phyloP scores from a whole-genome alignment of 2,888 invertebrate genomes.

The Merodon equestris region DNA sequence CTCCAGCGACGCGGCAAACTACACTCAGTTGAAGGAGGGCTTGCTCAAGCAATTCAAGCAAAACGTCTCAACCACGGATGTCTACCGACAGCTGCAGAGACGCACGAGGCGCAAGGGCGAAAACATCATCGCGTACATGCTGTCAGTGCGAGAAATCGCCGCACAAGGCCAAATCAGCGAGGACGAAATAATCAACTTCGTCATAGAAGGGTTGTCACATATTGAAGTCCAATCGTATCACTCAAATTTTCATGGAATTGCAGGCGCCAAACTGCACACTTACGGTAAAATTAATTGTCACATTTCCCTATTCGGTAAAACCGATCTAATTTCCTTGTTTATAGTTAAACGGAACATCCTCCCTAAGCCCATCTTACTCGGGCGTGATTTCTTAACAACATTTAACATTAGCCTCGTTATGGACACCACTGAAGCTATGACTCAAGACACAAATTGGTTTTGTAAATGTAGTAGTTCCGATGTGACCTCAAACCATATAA shows the following conservation, averaged over 20 bases:
- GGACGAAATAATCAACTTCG: constrained; percentile 9
- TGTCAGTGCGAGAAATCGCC: constrained; percentile 4
- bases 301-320: constrained; percentile 1
- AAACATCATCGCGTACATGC: constrained; percentile 13
- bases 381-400: constrained; percentile 19
- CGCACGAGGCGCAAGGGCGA: constrained; percentile 8
- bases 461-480: constrained; percentile 13
- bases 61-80: constrained; percentile 16
- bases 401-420: constrained; percentile 17
- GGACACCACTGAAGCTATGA: constrained; percentile 17
- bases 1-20: constrained; percentile 2
- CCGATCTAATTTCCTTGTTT: constrained; percentile 20
- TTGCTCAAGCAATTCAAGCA: constrained; percentile 20
- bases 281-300: constrained; percentile 11
- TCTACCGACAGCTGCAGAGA: constrained; percentile 22
- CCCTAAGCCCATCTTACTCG: constrained; percentile 15
- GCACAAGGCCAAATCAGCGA: not conserved
- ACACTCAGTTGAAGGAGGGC: not conserved
- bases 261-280: constrained; percentile 5
- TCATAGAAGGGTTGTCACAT: constrained; percentile 9
- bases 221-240: not conserved
- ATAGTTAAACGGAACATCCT: constrained; percentile 19
- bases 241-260: constrained; percentile 16
- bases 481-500: not conserved
- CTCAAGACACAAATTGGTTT: constrained; percentile 9